Evolutionary conservation across 2,888 invertebrate genomes (phyloP).

Genomic region (Nemotelus nigrinus): DNA sequence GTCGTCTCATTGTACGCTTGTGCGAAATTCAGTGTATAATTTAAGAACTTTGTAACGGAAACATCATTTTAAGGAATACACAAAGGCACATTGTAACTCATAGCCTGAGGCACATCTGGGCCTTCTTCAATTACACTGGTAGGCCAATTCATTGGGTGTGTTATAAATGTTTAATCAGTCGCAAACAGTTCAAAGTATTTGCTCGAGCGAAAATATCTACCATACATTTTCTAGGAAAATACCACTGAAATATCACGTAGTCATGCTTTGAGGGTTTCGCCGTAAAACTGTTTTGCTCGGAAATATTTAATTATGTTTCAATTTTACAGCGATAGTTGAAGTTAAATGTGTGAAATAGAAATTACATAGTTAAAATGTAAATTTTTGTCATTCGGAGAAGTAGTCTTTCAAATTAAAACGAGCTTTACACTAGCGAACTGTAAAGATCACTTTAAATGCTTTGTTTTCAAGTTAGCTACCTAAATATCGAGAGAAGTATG

Average conservation of each 20-base stretch:
- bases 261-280: not conserved
- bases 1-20: not conserved
- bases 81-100: not conserved
- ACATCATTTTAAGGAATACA: not conserved
- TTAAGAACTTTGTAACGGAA: not conserved
- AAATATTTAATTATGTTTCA: not conserved
- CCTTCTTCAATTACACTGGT: slow-evolving; percentile 10
- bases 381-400: no score
- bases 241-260: not conserved
- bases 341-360: not conserved
- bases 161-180: slow-evolving; percentile 34
- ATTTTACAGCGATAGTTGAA: not conserved
- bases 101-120: not conserved
- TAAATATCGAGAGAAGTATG: no score
- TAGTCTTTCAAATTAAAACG: no score
- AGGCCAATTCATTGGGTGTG: slow-evolving; percentile 27
- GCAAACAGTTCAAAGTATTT: slow-evolving; percentile 33
- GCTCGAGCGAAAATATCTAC: not conserved
- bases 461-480: no score
- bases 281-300: not conserved
- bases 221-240: not conserved
- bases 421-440: no score
- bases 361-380: no score
- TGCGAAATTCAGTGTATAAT: not conserved
- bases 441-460: no score